These are phyloP conservation scores for Zaprionus tsacasi DNA, from an alignment of 1,140 invertebrate species.

Conservation along the genomic window DNA sequence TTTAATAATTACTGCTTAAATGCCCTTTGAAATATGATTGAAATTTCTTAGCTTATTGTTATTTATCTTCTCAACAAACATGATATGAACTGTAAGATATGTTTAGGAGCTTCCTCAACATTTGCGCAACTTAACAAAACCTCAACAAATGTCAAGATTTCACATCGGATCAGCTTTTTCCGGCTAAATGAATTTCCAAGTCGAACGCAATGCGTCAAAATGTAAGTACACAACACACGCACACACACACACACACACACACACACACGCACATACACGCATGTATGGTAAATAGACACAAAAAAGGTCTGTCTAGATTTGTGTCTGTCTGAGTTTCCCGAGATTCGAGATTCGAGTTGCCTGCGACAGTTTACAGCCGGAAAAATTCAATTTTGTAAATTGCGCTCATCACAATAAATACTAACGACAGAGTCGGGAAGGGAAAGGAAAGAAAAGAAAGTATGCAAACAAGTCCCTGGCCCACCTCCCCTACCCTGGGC, in stretches of 20 bases:
- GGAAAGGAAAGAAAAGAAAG: constrained; percentile 13
- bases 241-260: not conserved
- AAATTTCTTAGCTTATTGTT: not conserved
- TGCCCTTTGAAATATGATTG: not conserved
- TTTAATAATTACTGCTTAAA: not conserved
- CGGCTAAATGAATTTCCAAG: not conserved
- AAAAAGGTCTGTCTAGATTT: constrained; percentile 4
- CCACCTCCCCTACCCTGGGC: not conserved
- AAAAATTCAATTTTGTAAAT: constrained; percentile 52
- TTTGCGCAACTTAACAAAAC: not conserved
- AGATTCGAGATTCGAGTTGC: constrained; percentile 5
- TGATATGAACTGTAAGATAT: too few relatives aligned
- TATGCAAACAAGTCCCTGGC: constrained; percentile 6
- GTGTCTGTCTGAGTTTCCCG: not conserved
- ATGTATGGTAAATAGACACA: constrained; percentile 2
- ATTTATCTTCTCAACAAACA: not conserved
- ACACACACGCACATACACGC: not conserved
- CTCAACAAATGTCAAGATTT: not conserved
- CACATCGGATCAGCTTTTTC: constrained; percentile 4
- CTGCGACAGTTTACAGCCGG: constrained; percentile 20
- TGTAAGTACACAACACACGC: not conserved
- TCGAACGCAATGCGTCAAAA: not conserved
- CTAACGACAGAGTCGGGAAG: constrained; percentile 16
- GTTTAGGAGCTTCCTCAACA: not conserved
- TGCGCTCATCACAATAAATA: constrained; percentile 43